These are phyloP conservation scores for Erebia palarica DNA, from an alignment of 2,888 invertebrate genomes.

Conservation along the genomic window DNA sequence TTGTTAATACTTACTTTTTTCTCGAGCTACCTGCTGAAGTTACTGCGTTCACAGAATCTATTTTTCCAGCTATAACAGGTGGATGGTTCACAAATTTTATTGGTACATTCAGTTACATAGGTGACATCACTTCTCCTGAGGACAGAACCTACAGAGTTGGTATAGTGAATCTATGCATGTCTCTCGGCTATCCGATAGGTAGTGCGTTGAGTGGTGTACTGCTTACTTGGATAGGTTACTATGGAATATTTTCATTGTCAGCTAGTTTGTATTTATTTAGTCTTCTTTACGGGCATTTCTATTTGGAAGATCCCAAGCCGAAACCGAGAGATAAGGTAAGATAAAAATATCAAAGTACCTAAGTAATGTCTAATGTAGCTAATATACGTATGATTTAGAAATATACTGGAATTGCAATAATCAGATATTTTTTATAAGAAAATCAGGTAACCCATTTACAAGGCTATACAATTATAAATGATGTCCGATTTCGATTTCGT, in stretches of 20 bases:
- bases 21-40: slow-evolving; percentile 90
- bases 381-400: background rate
- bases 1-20: slow-evolving; percentile 90
- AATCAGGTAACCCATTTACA: no score
- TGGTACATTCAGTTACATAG: slow-evolving; percentile 93
- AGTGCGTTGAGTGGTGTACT: slow-evolving; percentile 92
- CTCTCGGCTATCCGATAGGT: slow-evolving; percentile 93
- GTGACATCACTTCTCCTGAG: slow-evolving; percentile 91
- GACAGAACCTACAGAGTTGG: slow-evolving; percentile 92
- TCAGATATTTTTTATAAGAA: no score
- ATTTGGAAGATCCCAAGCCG: slow-evolving; percentile 84
- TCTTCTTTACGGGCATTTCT: slow-evolving; percentile 87
- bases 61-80: slow-evolving; percentile 91
- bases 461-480: no score
- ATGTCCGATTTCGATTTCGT: no score
- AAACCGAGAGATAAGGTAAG: slow-evolving; percentile 54
- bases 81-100: slow-evolving; percentile 95
- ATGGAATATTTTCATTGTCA: slow-evolving; percentile 90
- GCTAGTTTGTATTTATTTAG: slow-evolving; percentile 87
- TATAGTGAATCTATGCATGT: slow-evolving; percentile 92
- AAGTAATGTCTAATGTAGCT: no score
- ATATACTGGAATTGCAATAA: no score
- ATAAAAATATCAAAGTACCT: slow-evolving; percentile 9
- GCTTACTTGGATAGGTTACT: slow-evolving; percentile 87
- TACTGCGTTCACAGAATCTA: slow-evolving; percentile 88